Conservation (phyloP, 1,140 invertebrate species). For the Bilobella aurantiaca region DNA sequence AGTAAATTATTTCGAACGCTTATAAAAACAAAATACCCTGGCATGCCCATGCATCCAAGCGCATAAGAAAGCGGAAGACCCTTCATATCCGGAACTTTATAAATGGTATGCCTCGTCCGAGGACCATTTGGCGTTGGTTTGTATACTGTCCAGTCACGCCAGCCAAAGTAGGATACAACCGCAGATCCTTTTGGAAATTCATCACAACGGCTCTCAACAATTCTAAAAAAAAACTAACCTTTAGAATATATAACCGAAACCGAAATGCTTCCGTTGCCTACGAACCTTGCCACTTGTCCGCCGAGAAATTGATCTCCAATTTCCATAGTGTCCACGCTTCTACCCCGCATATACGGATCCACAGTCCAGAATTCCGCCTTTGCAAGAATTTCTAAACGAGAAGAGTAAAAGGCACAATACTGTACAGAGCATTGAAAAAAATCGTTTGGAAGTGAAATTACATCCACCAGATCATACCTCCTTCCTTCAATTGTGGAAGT, state of each 20-base stretch:
- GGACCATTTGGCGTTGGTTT: slow-evolving; percentile 17
- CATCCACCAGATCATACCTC: slow-evolving; percentile 10
- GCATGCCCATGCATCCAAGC: slow-evolving; percentile 39
- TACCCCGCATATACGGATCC: slow-evolving; percentile 22
- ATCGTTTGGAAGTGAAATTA: background rate
- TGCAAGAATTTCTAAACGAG: slow-evolving; percentile 16
- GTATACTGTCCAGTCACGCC: slow-evolving; percentile 14
- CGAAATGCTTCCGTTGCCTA: background rate
- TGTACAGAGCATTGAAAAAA: background rate
- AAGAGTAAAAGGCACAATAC: background rate
- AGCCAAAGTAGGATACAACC: slow-evolving; percentile 16
- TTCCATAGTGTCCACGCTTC: background rate
- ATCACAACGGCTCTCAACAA: background rate
- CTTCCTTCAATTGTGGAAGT: slow-evolving; percentile 15
- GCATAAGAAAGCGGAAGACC: slow-evolving; percentile 48
- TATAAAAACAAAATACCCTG: slow-evolving; percentile 17
- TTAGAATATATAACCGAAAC: background rate
- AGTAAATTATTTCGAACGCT: background rate
- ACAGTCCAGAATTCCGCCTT: slow-evolving; percentile 20
- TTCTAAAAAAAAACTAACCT: background rate
- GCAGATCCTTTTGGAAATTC: slow-evolving; percentile 5
- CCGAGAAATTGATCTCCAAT: slow-evolving; percentile 9
- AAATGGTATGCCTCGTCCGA: slow-evolving; percentile 34
- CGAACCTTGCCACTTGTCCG: slow-evolving; percentile 1
- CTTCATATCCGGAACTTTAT: slow-evolving; percentile 46